Percentiles rank a stretch among this genome's conserved stretches.
Evolutionary conservation across 1,140 invertebrate species (phyloP).

Genomic region (Brachionus rubens): DNA sequence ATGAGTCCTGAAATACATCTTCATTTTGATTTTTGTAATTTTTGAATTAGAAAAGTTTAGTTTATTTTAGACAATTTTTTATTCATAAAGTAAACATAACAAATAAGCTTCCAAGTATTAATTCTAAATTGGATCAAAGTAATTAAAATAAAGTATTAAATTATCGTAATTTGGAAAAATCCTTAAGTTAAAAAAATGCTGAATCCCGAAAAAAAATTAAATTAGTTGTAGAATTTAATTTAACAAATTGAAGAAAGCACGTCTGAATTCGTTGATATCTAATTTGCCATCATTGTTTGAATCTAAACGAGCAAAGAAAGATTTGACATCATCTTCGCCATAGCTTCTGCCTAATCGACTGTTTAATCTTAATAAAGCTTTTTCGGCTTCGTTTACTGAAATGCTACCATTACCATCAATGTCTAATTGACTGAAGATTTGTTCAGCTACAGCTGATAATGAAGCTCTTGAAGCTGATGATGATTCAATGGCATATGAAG

Average conservation of each 20-base stretch:
- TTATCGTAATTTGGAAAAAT: too few species aligned
- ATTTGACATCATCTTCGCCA: constrained; percentile 42
- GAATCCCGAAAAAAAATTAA: not conserved
- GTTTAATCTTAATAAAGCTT: constrained; percentile 25
- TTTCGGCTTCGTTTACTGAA: constrained; percentile 35
- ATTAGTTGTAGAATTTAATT: not conserved
- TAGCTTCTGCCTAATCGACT: constrained; percentile 24
- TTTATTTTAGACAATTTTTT: too few species aligned
- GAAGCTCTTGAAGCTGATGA: not conserved
- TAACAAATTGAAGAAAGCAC: constrained; percentile 34
- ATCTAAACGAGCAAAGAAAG: constrained; percentile 16
- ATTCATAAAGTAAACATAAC: too few species aligned
- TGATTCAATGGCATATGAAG: too few species aligned
- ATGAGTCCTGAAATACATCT: too few species aligned
- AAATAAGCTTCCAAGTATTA: too few species aligned
- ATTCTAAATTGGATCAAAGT: too few species aligned
- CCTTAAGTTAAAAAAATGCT: too few species aligned
- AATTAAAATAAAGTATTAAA: too few species aligned
- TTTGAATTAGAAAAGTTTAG: too few species aligned
- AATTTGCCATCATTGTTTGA: constrained; percentile 11
- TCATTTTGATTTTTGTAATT: too few species aligned
- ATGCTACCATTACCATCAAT: not conserved
- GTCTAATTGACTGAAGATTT: constrained; percentile 40
- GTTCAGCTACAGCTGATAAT: not conserved
- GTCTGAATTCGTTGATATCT: constrained; percentile 19